Conservation (phyloP, 64 coral and sea anemone species). For the Dendronephthya gigantea region DNA sequence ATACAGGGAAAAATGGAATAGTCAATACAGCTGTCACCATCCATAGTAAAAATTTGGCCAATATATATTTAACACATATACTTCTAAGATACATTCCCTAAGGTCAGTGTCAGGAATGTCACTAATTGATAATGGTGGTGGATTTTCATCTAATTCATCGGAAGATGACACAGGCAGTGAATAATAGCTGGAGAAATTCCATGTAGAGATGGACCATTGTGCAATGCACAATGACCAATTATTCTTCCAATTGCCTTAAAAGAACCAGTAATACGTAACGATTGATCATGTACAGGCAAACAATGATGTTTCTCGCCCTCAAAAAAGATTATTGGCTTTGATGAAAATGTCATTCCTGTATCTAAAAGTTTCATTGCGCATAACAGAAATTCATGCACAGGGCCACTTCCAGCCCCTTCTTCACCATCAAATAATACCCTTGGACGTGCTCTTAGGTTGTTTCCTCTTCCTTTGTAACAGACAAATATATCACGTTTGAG, state of each 20-base stretch:
- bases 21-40: background rate
- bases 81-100: conserved; percentile 11
- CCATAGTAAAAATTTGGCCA: background rate
- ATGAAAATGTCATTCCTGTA: background rate
- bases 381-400: background rate
- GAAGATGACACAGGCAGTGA: background rate
- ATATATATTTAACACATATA: no score
- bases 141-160: background rate
- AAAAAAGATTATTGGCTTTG: conserved; percentile 17
- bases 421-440: background rate
- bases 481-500: background rate
- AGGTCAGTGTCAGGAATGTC: conserved; percentile 24
- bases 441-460: background rate
- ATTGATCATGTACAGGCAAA: conserved; percentile 20
- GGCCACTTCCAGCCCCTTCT: background rate
- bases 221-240: background rate
- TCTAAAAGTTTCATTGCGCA: background rate
- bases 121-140: background rate
- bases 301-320: conserved; percentile 20
- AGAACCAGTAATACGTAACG: conserved; percentile 15
- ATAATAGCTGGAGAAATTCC: conserved; percentile 11
- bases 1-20: background rate
- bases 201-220: background rate
- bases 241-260: conserved; percentile 34
- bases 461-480: background rate